Base-by-base conservation (phyloP, 30 jellyfish, hydroid and myxozoan species). In the Nemopilema nomurai region DNA sequence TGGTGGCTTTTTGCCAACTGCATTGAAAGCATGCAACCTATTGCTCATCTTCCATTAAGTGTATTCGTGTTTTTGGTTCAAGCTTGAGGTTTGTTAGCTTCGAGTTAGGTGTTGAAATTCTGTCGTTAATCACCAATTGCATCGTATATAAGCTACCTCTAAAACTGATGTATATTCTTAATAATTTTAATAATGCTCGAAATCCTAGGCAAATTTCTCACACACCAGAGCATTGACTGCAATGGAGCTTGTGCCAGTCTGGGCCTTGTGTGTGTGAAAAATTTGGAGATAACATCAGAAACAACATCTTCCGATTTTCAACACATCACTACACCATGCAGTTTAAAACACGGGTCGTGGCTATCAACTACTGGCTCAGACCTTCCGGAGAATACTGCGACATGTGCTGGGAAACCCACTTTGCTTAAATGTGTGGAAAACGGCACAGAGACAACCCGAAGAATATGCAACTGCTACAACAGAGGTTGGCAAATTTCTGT, bases 381-480 rank as follows among this genome's bases (percentile, higher is more conserved):
- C 18, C 83, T 73, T 31, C 18, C n/a, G 16, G 71, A 73, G 25
- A 73, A 73, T 33, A 73, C 69, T 0, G 83, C 41, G 18, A 73
- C 83, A 9, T 73, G 83, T 23, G 71, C 32, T 8, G 83, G 83
- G 16, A 73, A 73, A 25, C 69, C 69, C 18, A 73, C 68, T 0
- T 73, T 66, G 69, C 69, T 73, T 23, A n/a, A 21, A 4, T 73
- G 83, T 69, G 33, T 26, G 18, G 83, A 30, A 25, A 21, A 31
- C 8, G 51, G 51, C 4, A 21, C 49, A 32, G 28, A 32, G 33
- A 41, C 83, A 0, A 73, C 68, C 16, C 31, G 83, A 21, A 64
- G 83, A 28, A 73, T 73, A 31, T 73, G 83, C 69, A 73, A 73
- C 25, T 73, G 83, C 69, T 73, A 73, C 41, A n/a, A 33, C 21